Conservation (phyloP, 2,797 vertebrate genomes). For the Orientallactaga sibirica region DNA sequence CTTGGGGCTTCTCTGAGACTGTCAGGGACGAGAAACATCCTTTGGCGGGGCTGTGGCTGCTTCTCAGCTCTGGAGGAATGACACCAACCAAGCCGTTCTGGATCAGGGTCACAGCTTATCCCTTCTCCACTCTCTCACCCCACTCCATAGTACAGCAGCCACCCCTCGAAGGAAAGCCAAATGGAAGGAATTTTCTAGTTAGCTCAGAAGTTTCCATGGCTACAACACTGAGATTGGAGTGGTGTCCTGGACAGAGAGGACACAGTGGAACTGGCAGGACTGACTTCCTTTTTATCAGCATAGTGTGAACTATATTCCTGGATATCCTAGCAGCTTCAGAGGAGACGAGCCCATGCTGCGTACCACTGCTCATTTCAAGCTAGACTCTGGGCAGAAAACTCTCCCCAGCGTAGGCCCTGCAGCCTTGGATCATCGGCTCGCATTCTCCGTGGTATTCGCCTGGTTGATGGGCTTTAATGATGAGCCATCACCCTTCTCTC, state of each 20-base stretch:
- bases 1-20: slow-evolving; percentile 76
- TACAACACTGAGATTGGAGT: slow-evolving; percentile 6
- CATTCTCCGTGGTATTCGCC: background rate
- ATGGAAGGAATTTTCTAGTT: background rate
- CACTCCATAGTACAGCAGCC: background rate
- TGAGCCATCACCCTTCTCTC: background rate
- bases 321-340: background rate
- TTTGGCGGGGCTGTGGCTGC: background rate
- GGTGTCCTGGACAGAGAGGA: background rate
- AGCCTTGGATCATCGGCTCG: background rate
- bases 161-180: background rate
- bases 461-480: background rate
- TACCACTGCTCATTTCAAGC: background rate
- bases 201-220: background rate
- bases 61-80: background rate
- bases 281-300: background rate
- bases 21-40: background rate
- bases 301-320: background rate
- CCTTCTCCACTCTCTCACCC: background rate
- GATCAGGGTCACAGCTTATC: background rate
- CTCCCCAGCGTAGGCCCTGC: background rate
- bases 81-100: background rate
- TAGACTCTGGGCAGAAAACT: background rate
- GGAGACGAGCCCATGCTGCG: background rate
- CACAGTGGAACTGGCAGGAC: background rate